phyloP scores from a whole-genome alignment of 2,113 vertebrate genomes.

The Catharus fuscescens region DNA sequence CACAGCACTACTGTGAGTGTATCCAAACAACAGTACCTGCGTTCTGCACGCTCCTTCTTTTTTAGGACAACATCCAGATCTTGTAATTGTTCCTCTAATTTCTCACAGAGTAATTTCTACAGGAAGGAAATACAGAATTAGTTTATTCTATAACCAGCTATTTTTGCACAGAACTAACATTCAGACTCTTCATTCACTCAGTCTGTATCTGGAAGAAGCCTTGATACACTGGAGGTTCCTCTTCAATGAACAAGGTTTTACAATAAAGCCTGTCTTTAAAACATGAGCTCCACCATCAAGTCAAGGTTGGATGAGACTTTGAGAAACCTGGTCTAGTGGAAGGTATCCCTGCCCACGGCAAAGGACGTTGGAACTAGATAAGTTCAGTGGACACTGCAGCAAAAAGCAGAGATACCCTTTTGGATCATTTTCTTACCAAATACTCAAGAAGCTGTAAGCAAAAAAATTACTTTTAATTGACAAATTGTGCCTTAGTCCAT shows the following conservation, averaged over 20 bases:
- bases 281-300: not conserved
- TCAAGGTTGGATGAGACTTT: not conserved
- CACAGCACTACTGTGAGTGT: not conserved
- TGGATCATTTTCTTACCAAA: not conserved
- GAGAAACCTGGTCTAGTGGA: not conserved
- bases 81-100: conserved; percentile 92
- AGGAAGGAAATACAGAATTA: conserved; percentile 27
- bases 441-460: not conserved
- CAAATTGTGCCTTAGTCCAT: not conserved
- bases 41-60: conserved; percentile 93
- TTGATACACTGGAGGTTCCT: not conserved
- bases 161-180: not conserved
- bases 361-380: not conserved
- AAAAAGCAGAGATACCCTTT: not conserved
- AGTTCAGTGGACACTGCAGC: not conserved
- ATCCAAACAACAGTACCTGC: conserved; percentile 78
- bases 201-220: not conserved
- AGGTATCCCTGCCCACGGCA: not conserved
- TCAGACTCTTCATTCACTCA: not conserved
- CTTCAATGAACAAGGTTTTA: not conserved
- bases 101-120: conserved; percentile 95
- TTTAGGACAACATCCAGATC: conserved; percentile 95
- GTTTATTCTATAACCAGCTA: not conserved
- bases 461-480: not conserved
- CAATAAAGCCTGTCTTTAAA: not conserved